Evolutionary conservation across 2,797 vertebrate genomes (phyloP), one percentile per base, ranked within the genome.

Genomic region (Gambusia yucatana): DNA sequence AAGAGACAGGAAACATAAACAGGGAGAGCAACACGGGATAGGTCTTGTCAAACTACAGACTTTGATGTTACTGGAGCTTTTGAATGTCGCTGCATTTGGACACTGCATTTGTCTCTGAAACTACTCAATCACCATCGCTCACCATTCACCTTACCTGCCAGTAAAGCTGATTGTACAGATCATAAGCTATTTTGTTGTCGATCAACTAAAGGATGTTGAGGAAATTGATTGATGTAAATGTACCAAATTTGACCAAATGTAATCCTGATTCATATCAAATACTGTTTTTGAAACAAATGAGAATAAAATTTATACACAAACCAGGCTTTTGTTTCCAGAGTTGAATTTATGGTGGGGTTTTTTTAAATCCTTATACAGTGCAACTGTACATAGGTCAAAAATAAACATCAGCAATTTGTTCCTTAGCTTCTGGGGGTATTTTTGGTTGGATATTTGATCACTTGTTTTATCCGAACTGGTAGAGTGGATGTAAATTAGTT

Each of bases 161-260:
- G 91, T 86, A 91, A 91, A 91, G 95, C 92, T 93, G 92, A 95
- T 95, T 95, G 93, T 95, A 95, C 94, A 94, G 94, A 93, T 90
- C 89, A 95, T 96, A 96, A 96, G 96, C 95, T 96, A 96, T 94
- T 95, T 81, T 91, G 20, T 82, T 87, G 9, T 89, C 88, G 78
- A 90, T 71, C 67, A 71, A 44, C 41, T 44, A 28, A 71, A 25
- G 44, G n/a, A 71, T 28, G 67, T 71, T 71, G 17, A 71, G 67
- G 25, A 71, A 71, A 71, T 17, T 8, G 89, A 91, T 94, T 92
- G 72, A 78, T 95, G 94, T 95, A 95, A 94, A 96, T 94, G 76
- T 82, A 88, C 91, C 87, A 92, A 93, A 93, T 93, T 93, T 80
- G 70, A 93, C 88, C 50, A 70, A 86, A 85, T 92, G 81, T 90